Conservation (phyloP, 1,140 invertebrate genomes). For the Brachionus koreanus region DNA sequence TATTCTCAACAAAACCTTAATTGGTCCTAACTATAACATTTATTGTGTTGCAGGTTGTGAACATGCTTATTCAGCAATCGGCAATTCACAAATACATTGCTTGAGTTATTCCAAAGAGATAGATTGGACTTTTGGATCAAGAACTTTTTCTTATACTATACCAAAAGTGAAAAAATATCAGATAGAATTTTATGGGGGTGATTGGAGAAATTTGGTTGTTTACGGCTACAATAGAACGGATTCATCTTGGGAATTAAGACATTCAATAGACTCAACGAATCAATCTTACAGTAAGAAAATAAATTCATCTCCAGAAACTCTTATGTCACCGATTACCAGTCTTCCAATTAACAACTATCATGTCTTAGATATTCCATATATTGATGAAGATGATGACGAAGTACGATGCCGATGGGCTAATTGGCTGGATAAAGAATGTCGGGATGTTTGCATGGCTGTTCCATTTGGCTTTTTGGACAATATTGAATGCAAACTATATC, state of each 20-base stretch:
- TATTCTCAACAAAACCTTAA: not conserved
- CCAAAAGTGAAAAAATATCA: not conserved
- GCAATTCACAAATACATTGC: not conserved
- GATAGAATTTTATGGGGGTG: not conserved
- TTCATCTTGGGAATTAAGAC: slow-evolving; percentile 31
- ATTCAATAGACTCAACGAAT: not conserved
- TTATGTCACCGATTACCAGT: slow-evolving; percentile 9
- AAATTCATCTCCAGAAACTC: slow-evolving; percentile 16
- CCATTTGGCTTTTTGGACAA: not conserved
- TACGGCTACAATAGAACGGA: slow-evolving; percentile 17
- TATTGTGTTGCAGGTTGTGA: not conserved
- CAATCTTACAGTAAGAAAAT: not conserved
- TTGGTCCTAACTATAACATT: slow-evolving; percentile 11
- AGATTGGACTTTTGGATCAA: slow-evolving; percentile 28
- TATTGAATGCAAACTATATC: not conserved
- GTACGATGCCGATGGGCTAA: slow-evolving; percentile 29
- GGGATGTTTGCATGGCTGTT: slow-evolving; percentile 10
- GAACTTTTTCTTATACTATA: not conserved
- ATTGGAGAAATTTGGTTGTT: slow-evolving; percentile 25
- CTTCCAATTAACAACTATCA: not conserved
- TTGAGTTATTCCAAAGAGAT: not conserved
- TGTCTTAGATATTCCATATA: not conserved
- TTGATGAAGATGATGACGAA: slow-evolving; percentile 22
- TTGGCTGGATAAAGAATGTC: not conserved
- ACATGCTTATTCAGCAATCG: not conserved